phyloP scores from a whole-genome alignment of 2,888 invertebrate genomes.

The Ormia ochracea region DNA sequence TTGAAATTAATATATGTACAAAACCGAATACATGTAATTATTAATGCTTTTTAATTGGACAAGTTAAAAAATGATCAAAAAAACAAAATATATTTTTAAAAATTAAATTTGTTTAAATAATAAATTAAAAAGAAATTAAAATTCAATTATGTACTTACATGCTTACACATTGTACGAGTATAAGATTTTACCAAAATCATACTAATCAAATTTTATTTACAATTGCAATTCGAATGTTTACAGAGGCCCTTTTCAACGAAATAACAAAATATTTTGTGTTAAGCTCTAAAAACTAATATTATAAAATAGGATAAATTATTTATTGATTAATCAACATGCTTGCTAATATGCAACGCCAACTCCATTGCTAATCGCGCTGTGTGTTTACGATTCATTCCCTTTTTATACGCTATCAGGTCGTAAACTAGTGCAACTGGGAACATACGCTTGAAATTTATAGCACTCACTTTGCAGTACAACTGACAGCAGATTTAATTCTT shows the following conservation, averaged over 20 bases:
- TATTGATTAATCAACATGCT: no score
- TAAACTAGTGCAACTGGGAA: no score
- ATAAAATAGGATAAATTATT: no score
- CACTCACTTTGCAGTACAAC: no score
- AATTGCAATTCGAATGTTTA: not conserved
- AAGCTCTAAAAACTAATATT: not conserved
- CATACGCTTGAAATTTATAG: no score
- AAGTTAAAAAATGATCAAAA: not conserved
- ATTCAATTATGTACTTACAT: conserved; percentile 57
- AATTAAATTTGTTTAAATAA: conserved; percentile 52
- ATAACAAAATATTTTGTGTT: not conserved
- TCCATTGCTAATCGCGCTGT: no score
- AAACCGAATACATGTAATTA: no score
- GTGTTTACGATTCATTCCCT: no score
- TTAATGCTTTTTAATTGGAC: conserved; percentile 39
- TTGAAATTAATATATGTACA: conserved; percentile 7
- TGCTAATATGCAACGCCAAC: no score
- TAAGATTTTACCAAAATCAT: conserved; percentile 14
- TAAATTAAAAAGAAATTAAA: conserved; percentile 24
- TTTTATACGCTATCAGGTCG: no score
- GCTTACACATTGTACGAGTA: no score
- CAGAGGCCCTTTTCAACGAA: not conserved
- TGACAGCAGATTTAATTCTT: no score
- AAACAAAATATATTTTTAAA: conserved; percentile 34
- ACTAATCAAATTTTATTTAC: not conserved